A percentile compares a stretch with the other conserved stretches of the same genome.
phyloP scores from a whole-genome alignment of 2,888 invertebrate genomes.

The Acronicta alni region DNA sequence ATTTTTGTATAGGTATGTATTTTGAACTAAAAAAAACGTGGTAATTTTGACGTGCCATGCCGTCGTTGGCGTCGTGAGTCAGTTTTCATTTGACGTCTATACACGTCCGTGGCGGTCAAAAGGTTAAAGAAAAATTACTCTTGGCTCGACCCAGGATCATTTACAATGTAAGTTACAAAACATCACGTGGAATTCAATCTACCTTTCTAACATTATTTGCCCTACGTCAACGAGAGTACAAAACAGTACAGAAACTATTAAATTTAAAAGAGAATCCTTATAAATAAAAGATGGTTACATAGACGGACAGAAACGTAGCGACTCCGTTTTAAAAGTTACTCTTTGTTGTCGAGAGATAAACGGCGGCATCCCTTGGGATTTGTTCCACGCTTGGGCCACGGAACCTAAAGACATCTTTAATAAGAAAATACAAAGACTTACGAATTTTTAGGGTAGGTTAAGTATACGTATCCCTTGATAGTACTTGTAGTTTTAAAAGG shows the following conservation, averaged over 20 bases:
- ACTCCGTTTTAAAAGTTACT: conserved; percentile 58
- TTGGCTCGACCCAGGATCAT: too few relatives aligned
- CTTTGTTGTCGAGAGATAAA: conserved; percentile 66
- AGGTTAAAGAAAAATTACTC: too few relatives aligned
- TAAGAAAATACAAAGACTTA: conserved; percentile 55
- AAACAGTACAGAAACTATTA: conserved; percentile 41
- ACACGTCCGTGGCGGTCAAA: too few relatives aligned
- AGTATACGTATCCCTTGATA: conserved; percentile 30
- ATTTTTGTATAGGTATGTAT: too few relatives aligned
- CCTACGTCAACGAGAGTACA: conserved; percentile 4
- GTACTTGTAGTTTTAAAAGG: conserved; percentile 14
- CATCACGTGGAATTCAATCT: conserved; percentile 19
- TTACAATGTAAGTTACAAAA: conserved; percentile 1
- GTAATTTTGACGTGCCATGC: too few relatives aligned
- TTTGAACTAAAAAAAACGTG: too few relatives aligned
- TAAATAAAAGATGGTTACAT: conserved; percentile 53
- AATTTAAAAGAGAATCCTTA: conserved; percentile 48
- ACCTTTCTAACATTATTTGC: conserved; percentile 7
- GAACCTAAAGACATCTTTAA: conserved; percentile 58
- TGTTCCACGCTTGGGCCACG: conserved; percentile 53
- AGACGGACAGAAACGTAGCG: conserved; percentile 51
- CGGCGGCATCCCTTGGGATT: conserved; percentile 61
- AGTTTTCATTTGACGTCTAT: too few relatives aligned
- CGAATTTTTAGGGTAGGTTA: conserved; percentile 46
- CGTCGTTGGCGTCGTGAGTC: too few relatives aligned